Conservation (phyloP, 2,113 vertebrate species). For the Sitta europaea region DNA sequence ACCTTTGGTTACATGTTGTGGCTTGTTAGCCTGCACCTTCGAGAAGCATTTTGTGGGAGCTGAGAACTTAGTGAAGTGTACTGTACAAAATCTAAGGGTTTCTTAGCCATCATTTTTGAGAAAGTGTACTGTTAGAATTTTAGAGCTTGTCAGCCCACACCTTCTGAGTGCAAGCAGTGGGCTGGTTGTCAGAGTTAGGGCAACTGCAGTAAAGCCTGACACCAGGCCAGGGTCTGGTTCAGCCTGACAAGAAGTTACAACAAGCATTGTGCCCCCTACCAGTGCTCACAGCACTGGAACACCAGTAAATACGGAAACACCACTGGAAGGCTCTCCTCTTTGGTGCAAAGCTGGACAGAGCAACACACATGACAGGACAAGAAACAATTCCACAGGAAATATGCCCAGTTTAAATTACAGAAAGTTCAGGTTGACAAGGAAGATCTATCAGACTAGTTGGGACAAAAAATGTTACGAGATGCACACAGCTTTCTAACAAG, state of each 20-base stretch:
- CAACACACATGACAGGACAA: background rate
- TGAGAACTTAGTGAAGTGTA: background rate
- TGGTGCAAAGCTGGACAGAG: background rate
- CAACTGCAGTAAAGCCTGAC: rapidly evolving
- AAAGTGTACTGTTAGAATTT: background rate
- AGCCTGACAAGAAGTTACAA: rapidly evolving
- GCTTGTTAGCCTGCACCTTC: background rate
- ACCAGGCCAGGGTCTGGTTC: no score
- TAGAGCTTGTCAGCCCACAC: background rate
- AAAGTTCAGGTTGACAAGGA: background rate
- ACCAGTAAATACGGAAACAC: background rate
- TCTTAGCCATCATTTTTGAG: background rate
- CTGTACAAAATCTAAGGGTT: background rate
- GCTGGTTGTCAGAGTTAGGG: background rate
- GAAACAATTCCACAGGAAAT: background rate
- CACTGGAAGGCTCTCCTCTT: background rate
- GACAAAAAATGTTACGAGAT: background rate
- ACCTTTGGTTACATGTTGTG: background rate
- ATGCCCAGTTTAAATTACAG: background rate
- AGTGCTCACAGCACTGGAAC: background rate
- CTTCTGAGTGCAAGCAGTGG: background rate
- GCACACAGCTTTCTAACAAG: background rate
- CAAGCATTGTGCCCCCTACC: rapidly evolving
- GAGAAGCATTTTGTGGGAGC: background rate
- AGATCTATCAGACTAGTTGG: background rate